A percentile compares a stretch with the other conserved stretches of the same genome.
Conservation (phyloP, 30 jellyfish, hydroid and myxozoan genomes). For the Aurelia sp. region DNA sequence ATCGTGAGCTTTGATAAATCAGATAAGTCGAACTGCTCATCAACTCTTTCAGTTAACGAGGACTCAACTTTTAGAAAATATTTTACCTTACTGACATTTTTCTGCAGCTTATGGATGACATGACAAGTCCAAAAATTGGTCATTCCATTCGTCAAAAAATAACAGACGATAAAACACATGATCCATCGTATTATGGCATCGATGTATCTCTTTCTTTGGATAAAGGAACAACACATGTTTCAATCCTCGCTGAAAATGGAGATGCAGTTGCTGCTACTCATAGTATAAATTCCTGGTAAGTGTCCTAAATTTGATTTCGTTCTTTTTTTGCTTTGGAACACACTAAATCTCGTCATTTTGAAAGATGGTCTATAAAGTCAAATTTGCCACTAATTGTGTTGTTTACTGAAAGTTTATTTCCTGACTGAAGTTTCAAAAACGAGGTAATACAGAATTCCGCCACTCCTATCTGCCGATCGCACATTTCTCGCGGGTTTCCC, state of each 20-base stretch:
- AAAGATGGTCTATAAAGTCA: too few species aligned
- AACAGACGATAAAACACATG: conserved; percentile 91
- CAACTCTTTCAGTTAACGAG: too few species aligned
- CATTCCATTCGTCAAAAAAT: conserved; percentile 77
- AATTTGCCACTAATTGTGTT: too few species aligned
- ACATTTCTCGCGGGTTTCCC: too few species aligned
- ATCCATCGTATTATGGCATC: conserved; percentile 85
- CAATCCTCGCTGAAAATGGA: conserved; percentile 96
- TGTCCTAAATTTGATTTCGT: neutral
- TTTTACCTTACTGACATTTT: too few species aligned
- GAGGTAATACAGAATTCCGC: too few species aligned
- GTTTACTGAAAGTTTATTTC: too few species aligned
- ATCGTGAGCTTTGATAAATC: too few species aligned
- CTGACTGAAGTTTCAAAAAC: too few species aligned
- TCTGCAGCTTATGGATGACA: conserved; percentile 87
- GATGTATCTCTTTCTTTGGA: conserved; percentile 80
- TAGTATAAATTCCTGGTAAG: conserved; percentile 94
- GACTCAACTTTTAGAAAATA: too few species aligned
- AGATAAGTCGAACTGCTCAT: too few species aligned
- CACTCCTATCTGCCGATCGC: too few species aligned
- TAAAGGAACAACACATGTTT: conserved; percentile 97
- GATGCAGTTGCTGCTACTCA: conserved; percentile 97
- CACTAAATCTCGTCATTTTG: neutral
- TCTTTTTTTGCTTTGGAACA: neutral
- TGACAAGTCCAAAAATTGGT: conserved; percentile 94